Base-by-base conservation (phyloP, 1,140 invertebrate genomes). In the Papilio polytes region DNA sequence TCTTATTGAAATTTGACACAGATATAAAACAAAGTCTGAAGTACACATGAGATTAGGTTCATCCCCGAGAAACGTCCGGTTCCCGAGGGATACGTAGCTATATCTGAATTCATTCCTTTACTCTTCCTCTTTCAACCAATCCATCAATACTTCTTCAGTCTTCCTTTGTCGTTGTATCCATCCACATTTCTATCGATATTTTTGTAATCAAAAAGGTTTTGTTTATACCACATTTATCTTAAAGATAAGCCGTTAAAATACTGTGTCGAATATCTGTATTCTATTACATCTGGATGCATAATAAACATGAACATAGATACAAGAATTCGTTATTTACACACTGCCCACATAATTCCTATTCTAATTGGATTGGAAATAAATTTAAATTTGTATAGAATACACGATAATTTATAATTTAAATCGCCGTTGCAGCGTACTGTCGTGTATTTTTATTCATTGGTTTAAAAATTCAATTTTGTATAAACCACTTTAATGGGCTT, bases 361-460 rank as follows among this genome's bases (percentile, higher is more conserved):
- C 44, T 76, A 48, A 76, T 76, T 51, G 22, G 46, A 51, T 76
- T 76, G 46, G 20, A 76, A 76, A 51, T 51, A 51, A 76, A 76
- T 76, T 48, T n/a, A 76, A 76, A 76, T 70, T 15, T 1, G 26
- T 15, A 70, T 76, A 51, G 74, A 48, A 26, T 53, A 76, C 22
- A 76, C 46, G 3, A 53, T 51, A 22, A 76, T 53, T 76, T 76
- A 76, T 53, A 3, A 22, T 44, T 76, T 22, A 22, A 53, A 48
- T 76, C 72, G 72, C 74, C n/a, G 46, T 53, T 76, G 22, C 20
- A 51, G 10, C 44, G 73, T 41, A 10, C 18, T 26, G 74, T 26
- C 74, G 26, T 76, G 74, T 76, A 15, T 51, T 76, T 76, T 76
- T 48, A 51, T 74, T 74, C 73, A 74, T 46, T n/a, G 20, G 74